Base-by-base conservation (phyloP, 2,888 invertebrate genomes). In the Agrotis exclamationis region DNA sequence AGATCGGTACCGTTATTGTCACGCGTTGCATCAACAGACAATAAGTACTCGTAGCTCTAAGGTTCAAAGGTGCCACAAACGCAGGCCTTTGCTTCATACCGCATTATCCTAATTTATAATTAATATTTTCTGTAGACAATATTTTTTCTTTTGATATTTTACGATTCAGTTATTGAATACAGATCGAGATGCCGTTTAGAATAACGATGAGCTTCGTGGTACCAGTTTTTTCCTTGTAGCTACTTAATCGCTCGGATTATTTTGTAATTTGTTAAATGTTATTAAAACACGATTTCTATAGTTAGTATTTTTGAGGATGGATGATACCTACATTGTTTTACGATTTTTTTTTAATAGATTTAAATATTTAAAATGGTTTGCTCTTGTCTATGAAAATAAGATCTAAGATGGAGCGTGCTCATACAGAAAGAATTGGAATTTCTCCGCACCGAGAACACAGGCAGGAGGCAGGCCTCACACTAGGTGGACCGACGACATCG, bases 91-190 rank as follows among this genome's bases (percentile, higher is more conserved):
- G 16, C 47, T 28, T 28, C 14, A 22, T 22, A 33, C 20, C 13
- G 7, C 14, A 20, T 5, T 2, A n/a, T 56, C 3, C 3, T 22
- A 48, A 58, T 59, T 59, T 59, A 33, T 44, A 11, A 20, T 45
- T 6, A 22, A 24, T 45, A 16, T 39, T 39, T 57, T 39, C 14
- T 18, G 3, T n/a, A 44, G 14, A 51, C 39, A 14, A 22, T 60
- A 5, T 51, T 51, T 50, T 76, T 58, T 48, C 50, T 64, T 24
- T 28, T n/a, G 47, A 64, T 77, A 66, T 67, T 69, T 67, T 59
- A 65, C 58, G 67, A 72, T 75, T 70, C 59, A 63, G 65, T 73
- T 76, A 74, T 77, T 75, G 72, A 83, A 84, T 82, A 76, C 64
- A 68, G 76, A 76, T 70, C 62, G 65, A 74, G 58, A 28, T 72